Evolutionary conservation across 2,797 vertebrate species (phyloP), one percentile per base, ranked within the genome.

Genomic region (Apogon hyalosoma): DNA sequence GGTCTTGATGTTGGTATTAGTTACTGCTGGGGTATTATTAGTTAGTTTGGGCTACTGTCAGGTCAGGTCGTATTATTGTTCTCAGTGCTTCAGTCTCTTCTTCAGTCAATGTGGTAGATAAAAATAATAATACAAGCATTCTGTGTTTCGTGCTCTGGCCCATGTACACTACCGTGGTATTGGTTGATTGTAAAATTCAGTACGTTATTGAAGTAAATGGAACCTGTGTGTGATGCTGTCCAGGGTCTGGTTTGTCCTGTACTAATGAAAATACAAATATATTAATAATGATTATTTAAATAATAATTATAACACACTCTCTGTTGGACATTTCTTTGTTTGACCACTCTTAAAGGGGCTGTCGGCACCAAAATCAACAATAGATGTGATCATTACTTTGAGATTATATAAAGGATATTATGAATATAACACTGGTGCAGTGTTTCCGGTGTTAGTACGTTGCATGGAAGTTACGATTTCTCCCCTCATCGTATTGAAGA

Each of bases 161-260:
- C 71, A 86, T 55, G 82, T 84, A 80, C 77, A 68, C 87, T 86
- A 67, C 70, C 63, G 87, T 93, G 87, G 69, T 93, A 85, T 88
- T 90, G 92, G 89, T 88, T 91, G 92, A 82, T 84, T 88, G 89
- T 90, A 80, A 90, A 92, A 88, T 80, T 89, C 86, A 87, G 86
- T 92, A 90, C 58, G 81, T 93, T 85, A 82, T 88, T 87, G 75
- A 87, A 83, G 84, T 93, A 85, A 93, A 91, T 91, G 87, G 85
- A 91, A 87, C 69, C 78, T 84, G 82, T 93, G 85, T 93, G 92
- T 93, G 88, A 90, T 87, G 86, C 79, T 91, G 91, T 91, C 87
- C 85, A 84, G 87, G 88, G 84, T 93, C 86, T 87, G 88, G 83
- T 93, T 88, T 91, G 92, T 93, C 89, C 85, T 90, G 87, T 94